Evolutionary conservation across 2,113 vertebrate species (phyloP).

Genomic region (Ceyx margarethae): DNA sequence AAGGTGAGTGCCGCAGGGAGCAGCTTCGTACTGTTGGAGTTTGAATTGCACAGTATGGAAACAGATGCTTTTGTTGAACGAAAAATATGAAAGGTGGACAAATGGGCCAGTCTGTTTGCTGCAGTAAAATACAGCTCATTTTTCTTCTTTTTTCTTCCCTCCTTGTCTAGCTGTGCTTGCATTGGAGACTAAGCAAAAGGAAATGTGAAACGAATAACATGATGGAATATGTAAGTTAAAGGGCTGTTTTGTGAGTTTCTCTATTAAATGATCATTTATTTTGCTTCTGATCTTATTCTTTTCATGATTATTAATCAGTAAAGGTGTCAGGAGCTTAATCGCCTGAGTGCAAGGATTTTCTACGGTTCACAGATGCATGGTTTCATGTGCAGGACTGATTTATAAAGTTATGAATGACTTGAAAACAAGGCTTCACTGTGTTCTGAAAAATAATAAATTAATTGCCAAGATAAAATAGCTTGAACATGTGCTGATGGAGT

Average conservation of each 20-base stretch:
- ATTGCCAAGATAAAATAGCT: conserved; percentile 97
- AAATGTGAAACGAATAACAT: conserved; percentile 98
- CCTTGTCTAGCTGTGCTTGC: conserved; percentile 96
- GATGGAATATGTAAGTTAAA: conserved; percentile 99
- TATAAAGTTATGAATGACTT: conserved; percentile 99
- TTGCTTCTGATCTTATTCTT: conserved; percentile 99
- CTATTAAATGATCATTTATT: conserved; percentile 99
- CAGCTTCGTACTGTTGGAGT: conserved; percentile 82
- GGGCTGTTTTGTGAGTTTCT: conserved; percentile 99
- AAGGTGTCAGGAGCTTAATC: conserved; percentile 96
- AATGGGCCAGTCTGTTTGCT: conserved; percentile 85
- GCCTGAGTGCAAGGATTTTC: conserved; percentile 93
- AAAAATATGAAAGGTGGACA: conserved; percentile 97
- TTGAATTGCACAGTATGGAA: conserved; percentile 99
- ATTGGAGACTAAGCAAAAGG: conserved; percentile 97
- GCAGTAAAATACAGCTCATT: conserved; percentile 93
- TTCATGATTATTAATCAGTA: conserved; percentile 94
- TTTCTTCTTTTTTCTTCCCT: conserved; percentile 82
- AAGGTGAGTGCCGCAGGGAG: conserved; percentile 93
- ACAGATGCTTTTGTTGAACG: conserved; percentile 99
- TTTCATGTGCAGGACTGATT: conserved; percentile 91
- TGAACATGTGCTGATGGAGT: conserved; percentile 93
- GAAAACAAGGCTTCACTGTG: conserved; percentile 89
- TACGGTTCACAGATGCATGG: conserved; percentile 92
- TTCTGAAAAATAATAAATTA: conserved; percentile 95